Conservation (phyloP, 2,888 invertebrate genomes). For the Endomychus coccineus region DNA sequence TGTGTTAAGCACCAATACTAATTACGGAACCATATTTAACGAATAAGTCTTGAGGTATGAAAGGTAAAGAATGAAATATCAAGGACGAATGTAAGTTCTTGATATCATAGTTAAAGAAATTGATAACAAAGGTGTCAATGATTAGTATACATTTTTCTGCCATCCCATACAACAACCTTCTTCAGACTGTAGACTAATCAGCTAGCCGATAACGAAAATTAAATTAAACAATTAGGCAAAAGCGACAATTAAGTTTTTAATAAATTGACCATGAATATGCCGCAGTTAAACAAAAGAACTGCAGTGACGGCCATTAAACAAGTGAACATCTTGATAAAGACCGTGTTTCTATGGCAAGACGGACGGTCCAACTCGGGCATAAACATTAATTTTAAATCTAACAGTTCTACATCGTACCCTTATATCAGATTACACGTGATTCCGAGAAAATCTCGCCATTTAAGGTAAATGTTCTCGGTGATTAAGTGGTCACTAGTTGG, state of each 20-base stretch:
- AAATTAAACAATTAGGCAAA: too few species aligned
- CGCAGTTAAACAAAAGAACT: constrained; percentile 35
- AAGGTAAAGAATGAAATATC: too few species aligned
- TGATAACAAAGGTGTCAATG: too few species aligned
- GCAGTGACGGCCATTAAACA: constrained; percentile 43
- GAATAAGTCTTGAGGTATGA: too few species aligned
- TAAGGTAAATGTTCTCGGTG: constrained; percentile 35
- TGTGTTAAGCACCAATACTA: too few species aligned
- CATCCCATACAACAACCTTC: too few species aligned
- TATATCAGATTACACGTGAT: constrained; percentile 44
- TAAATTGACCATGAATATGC: constrained; percentile 5
- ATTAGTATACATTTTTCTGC: too few species aligned
- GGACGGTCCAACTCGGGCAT: constrained; percentile 41
- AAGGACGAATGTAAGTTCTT: too few species aligned
- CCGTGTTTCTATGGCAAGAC: constrained; percentile 40
- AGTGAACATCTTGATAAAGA: constrained; percentile 46
- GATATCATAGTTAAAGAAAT: too few species aligned
- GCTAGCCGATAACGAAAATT: too few species aligned
- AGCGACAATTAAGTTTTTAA: neutral
- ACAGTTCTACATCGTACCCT: constrained; percentile 37
- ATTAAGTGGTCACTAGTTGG: constrained; percentile 37
- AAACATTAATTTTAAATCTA: constrained; percentile 47
- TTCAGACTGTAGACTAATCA: too few species aligned
- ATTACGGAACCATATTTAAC: too few species aligned
- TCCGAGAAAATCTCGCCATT: constrained; percentile 39